A percentile compares a stretch with the other conserved stretches of the same genome.
These are phyloP conservation scores for Tetraodon nigroviridis DNA, from an alignment of 2,113 vertebrate genomes.

Conservation along the genomic window DNA sequence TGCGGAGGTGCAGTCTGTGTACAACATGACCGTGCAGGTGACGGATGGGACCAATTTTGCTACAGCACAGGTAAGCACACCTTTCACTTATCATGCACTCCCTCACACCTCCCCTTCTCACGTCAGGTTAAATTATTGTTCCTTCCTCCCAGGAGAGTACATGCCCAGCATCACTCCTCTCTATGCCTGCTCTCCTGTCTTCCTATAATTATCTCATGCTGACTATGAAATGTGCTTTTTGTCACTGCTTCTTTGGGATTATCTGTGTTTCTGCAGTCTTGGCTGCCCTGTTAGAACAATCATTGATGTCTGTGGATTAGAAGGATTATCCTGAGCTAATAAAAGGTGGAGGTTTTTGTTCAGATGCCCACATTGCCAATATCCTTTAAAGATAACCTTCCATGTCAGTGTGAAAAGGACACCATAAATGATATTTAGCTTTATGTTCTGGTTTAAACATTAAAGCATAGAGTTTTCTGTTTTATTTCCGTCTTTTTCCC, in stretches of 20 bases:
- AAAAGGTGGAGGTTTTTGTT: slow-evolving; percentile 35
- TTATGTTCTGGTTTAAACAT: background rate
- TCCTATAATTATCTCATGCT: slow-evolving; percentile 43
- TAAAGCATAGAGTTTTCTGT: slow-evolving; percentile 1
- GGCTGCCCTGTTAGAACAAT: slow-evolving; percentile 27
- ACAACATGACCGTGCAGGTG: slow-evolving; percentile 95
- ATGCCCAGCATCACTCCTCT: slow-evolving; percentile 10
- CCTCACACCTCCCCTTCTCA: slow-evolving; percentile 20
- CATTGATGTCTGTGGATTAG: slow-evolving; percentile 40
- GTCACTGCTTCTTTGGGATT: slow-evolving; percentile 28
- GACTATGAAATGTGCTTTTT: slow-evolving; percentile 47
- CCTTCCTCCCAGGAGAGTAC: slow-evolving; percentile 32
- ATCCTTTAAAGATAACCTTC: background rate
- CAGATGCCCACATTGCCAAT: slow-evolving; percentile 14
- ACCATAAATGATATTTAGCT: too few relatives aligned
- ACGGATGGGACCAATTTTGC: slow-evolving; percentile 92
- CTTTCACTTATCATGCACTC: slow-evolving; percentile 35
- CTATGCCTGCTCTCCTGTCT: slow-evolving; percentile 8
- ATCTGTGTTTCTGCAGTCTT: slow-evolving; percentile 13
- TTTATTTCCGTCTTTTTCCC: slow-evolving; percentile 2
- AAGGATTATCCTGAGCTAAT: slow-evolving; percentile 30
- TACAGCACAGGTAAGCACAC: slow-evolving; percentile 82
- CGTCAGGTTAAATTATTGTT: slow-evolving; percentile 46
- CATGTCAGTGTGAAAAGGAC: too few relatives aligned
- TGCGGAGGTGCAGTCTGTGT: slow-evolving; percentile 87